phyloP scores from a whole-genome alignment of 2,888 invertebrate genomes.

The Drosophila eohydei region DNA sequence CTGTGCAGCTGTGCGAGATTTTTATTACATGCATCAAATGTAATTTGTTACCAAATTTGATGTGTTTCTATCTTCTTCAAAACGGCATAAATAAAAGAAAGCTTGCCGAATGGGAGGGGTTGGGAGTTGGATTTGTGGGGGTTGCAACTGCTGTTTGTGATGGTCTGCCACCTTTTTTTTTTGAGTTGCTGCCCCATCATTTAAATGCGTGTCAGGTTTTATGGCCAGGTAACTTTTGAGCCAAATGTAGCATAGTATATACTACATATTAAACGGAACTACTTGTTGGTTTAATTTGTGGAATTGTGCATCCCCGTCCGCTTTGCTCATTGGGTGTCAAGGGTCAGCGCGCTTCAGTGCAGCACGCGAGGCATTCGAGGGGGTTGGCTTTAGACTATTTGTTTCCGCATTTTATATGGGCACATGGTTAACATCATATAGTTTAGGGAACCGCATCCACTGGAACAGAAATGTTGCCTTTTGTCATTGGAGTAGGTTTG shows the following conservation, averaged over 20 bases:
- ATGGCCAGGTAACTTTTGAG: constrained; percentile 65
- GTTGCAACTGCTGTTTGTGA: constrained; percentile 45
- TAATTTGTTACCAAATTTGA: constrained; percentile 83
- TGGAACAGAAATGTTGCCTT: constrained; percentile 30
- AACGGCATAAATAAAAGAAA: constrained; percentile 69
- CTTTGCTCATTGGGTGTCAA: constrained; percentile 56
- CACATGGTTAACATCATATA: constrained; percentile 7
- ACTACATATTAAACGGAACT: constrained; percentile 32
- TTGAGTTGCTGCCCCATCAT: constrained; percentile 51
- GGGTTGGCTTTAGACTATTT: constrained; percentile 30
- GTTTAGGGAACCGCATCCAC: constrained; percentile 22
- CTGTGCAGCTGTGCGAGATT: constrained; percentile 70
- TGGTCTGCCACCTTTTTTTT: constrained; percentile 55
- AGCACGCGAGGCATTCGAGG: constrained; percentile 21
- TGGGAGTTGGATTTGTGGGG: constrained; percentile 22
- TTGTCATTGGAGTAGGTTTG: constrained; percentile 42
- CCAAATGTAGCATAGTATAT: constrained; percentile 26
- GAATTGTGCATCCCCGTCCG: constrained; percentile 7
- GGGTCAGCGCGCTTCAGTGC: constrained; percentile 59
- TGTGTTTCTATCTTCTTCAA: constrained; percentile 80
- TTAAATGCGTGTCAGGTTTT: constrained; percentile 73
- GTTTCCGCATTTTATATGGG: constrained; percentile 6
- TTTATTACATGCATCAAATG: constrained; percentile 78
- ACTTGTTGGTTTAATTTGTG: constrained; percentile 49
- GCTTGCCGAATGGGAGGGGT: constrained; percentile 25